Percentiles rank a stretch among this genome's conserved stretches.
phyloP scores from a whole-genome alignment of 2,888 invertebrate species.

The Seira sanloemensis region DNA sequence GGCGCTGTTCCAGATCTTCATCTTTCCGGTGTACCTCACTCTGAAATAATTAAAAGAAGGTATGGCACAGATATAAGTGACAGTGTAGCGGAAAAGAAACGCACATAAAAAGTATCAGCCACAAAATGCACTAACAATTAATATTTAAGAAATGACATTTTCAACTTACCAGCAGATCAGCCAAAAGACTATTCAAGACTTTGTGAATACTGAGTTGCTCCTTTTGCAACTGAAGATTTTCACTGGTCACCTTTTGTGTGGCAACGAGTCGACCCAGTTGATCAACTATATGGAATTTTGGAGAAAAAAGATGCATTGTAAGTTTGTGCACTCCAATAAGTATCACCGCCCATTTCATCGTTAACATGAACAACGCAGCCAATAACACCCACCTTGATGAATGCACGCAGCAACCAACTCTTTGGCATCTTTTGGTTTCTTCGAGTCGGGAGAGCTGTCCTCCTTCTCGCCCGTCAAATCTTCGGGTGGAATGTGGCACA shows the following conservation, averaged over 20 bases:
- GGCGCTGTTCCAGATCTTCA: slow-evolving; percentile 84
- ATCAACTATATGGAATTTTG: slow-evolving; percentile 69
- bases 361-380: too few relatives aligned
- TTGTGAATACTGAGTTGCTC: slow-evolving; percentile 81
- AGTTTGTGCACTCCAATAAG: too few relatives aligned
- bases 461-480: slow-evolving; percentile 81
- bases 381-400: slow-evolving; percentile 80
- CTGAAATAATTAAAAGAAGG: slow-evolving; percentile 76
- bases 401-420: slow-evolving; percentile 84
- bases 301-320: too few relatives aligned
- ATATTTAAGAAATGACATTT: slow-evolving; percentile 14
- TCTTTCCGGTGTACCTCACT: slow-evolving; percentile 85
- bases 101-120: slow-evolving; percentile 18
- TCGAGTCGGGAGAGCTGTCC: slow-evolving; percentile 73
- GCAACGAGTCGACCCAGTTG: slow-evolving; percentile 68
- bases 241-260: slow-evolving; percentile 73
- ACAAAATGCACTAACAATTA: background rate
- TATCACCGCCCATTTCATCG: too few relatives aligned
- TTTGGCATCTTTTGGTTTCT: slow-evolving; percentile 82
- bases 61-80: slow-evolving; percentile 2
- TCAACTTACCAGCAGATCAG: slow-evolving; percentile 81
- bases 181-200: slow-evolving; percentile 82
- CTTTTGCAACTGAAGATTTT: slow-evolving; percentile 69
- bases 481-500: slow-evolving; percentile 84
- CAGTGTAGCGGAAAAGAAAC: background rate